Conservation (phyloP, 2,113 vertebrate species). For the Sorex fumeus region DNA sequence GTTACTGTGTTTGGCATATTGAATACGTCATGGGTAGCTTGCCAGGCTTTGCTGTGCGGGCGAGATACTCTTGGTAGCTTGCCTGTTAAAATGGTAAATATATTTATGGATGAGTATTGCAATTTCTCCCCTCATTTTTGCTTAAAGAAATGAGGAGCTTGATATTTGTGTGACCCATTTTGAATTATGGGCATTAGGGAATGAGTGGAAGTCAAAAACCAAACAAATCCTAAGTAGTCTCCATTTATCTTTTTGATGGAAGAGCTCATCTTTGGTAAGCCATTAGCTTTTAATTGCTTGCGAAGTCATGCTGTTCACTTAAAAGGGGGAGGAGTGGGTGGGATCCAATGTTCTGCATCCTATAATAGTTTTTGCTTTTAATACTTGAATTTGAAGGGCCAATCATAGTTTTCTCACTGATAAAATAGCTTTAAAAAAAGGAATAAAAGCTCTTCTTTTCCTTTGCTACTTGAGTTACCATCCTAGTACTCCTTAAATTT, state of each 20-base stretch:
- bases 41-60: too few species aligned
- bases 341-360: slow-evolving; percentile 7
- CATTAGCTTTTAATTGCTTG: slow-evolving; percentile 59
- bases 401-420: slow-evolving; percentile 3
- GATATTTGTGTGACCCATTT: slow-evolving; percentile 49
- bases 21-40: too few species aligned
- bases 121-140: slow-evolving; percentile 35
- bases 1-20: too few species aligned
- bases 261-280: slow-evolving; percentile 38
- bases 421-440: slow-evolving; percentile 48
- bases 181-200: slow-evolving; percentile 31
- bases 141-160: slow-evolving; percentile 53
- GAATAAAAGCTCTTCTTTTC: neutral
- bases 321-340: neutral
- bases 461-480: slow-evolving; percentile 39
- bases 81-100: slow-evolving; percentile 20
- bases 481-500: slow-evolving; percentile 69
- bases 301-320: slow-evolving; percentile 45
- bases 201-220: slow-evolving; percentile 54
- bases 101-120: neutral
- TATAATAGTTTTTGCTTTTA: slow-evolving; percentile 43
- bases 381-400: slow-evolving; percentile 57
- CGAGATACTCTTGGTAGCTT: too few species aligned
- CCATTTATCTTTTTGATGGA: slow-evolving; percentile 64
- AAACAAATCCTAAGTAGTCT: slow-evolving; percentile 38